Evolutionary conservation across 1,140 invertebrate species (phyloP), one percentile per base, ranked within the genome.

Genomic region (Euglossa dilemma): DNA sequence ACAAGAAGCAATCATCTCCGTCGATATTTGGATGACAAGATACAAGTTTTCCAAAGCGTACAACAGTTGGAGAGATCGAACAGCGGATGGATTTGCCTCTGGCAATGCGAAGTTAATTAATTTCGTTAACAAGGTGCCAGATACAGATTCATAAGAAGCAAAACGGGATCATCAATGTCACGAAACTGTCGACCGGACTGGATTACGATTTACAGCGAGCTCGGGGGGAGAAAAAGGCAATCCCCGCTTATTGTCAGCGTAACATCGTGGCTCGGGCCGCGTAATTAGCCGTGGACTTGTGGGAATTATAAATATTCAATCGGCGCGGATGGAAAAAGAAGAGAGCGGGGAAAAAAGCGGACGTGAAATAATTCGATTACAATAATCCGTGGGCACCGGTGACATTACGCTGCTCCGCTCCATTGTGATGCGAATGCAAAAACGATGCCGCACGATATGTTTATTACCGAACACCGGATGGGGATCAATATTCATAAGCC

Each of bases 401-500:
- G 84, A 77, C 73, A 74, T 75, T 80, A 66, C 67, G 78, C n/a
- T 67, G 20, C 25, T 77, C 67, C 71, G 59, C 71, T 82, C 73
- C 79, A 88, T 90, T 86, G 87, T 88, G 56, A 83, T 88, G 81
- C 79, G 28, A 79, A 88, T 83, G 70, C 56, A 83, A 88, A 74
- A 88, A 88, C 71, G 87, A 85, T 83, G 59, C 50, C 64, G 54
- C 25, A 80, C 87, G 84, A 88, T 86, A 84, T 89, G 82, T 86
- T 88, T 88, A 88, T 88, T 85, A 88, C 83, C 79, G 74, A 84
- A 84, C 73, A 89, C 88, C 89, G 89, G 89, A 90, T 90, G 85
- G 83, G 74, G 80, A 89, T 89, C 87, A 89, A 89, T 89, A 89
- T 89, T 89, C 87, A 89, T 89, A 89, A 89, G 88, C 61, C 50